phyloP scores from a whole-genome alignment of 2,888 invertebrate species.

The Boloria selene region DNA sequence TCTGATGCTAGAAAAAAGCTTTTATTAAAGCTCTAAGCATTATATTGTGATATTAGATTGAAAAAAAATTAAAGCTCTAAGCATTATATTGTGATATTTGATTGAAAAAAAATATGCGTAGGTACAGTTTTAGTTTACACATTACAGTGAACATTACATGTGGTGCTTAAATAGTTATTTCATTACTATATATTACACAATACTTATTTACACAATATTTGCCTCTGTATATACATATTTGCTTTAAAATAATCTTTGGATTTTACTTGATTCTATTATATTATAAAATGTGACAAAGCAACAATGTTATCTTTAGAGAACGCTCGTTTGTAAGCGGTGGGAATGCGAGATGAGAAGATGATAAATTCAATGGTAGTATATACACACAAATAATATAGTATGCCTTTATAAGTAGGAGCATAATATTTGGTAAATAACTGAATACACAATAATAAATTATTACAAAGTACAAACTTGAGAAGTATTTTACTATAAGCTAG shows the following conservation, averaged over 20 bases:
- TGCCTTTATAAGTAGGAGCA: neutral
- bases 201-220: no score
- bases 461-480: no score
- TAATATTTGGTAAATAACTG: neutral
- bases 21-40: no score
- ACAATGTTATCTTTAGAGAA: conserved; percentile 21
- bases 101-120: no score
- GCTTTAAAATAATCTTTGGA: neutral
- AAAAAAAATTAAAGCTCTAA: no score
- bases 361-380: conserved; percentile 13
- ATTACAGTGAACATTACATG: no score
- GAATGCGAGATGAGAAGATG: conserved; percentile 1
- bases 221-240: neutral
- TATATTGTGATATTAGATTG: no score
- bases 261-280: conserved; percentile 2
- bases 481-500: no score
- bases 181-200: neutral
- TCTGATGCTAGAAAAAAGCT: conserved; percentile 60
- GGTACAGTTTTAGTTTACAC: no score
- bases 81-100: no score
- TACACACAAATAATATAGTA: neutral
- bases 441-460: neutral
- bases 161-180: neutral
- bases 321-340: conserved; percentile 6
- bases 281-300: conserved; percentile 20